These are phyloP conservation scores for Avahi laniger DNA, from an alignment of 2,797 vertebrate species.

Conservation along the genomic window DNA sequence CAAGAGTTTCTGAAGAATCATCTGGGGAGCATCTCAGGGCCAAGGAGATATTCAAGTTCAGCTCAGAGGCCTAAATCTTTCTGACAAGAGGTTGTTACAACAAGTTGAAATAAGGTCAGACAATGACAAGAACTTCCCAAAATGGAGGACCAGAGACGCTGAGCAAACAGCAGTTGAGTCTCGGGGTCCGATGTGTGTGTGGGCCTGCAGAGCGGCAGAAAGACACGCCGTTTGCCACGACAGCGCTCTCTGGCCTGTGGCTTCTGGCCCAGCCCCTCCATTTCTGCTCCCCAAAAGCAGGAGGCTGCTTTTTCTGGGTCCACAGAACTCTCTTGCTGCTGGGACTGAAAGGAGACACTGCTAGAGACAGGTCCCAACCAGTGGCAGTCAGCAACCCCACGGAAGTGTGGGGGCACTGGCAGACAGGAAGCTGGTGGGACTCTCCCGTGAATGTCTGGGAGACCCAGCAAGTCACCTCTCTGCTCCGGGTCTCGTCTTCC, in stretches of 20 bases:
- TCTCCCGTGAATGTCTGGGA: background rate
- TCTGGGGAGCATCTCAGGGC: background rate
- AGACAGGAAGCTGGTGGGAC: background rate
- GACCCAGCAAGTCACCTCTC: background rate
- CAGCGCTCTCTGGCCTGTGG: background rate
- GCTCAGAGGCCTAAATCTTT: background rate
- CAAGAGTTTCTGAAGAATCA: background rate
- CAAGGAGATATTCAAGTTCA: background rate
- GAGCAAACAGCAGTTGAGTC: background rate
- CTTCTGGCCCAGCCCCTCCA: background rate
- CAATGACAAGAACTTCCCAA: constrained; percentile 32
- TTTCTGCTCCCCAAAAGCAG: background rate
- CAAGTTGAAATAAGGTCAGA: constrained; percentile 15
- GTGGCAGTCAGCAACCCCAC: background rate
- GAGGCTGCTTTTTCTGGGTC: background rate
- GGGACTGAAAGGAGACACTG: background rate
- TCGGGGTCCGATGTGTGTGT: no score
- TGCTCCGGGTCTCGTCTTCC: background rate
- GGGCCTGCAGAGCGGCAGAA: background rate
- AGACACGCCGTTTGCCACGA: background rate
- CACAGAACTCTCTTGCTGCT: background rate
- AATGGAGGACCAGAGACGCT: background rate
- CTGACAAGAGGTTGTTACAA: background rate
- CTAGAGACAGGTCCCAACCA: background rate
- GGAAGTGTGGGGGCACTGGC: fast-evolving